Evolutionary conservation across 23 tunicate species (phyloP), one percentile per base, ranked within the genome.

Genomic region (Ascidia mentula): DNA sequence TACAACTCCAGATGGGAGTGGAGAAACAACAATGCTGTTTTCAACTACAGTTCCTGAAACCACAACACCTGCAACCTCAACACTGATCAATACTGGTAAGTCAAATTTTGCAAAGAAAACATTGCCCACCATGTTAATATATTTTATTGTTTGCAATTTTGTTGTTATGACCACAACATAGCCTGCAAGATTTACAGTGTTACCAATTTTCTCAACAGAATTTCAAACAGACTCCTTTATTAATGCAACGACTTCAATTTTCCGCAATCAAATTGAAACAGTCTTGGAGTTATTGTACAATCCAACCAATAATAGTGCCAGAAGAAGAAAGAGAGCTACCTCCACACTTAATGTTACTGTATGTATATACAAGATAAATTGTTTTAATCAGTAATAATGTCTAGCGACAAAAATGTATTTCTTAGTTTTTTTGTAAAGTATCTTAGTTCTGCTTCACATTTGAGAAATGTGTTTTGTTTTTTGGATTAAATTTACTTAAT

Each of bases 291-390:
- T 9, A 1, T 53, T 53, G 65, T 53, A 53, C 24, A 53, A 53
- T 9, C 4, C 24, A 53, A 53, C 65, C 7, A 53, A 26, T 9
- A 26, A 26, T 1, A 6, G 28, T 5, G 65, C 65, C 22, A 53
- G 65, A 53, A 53, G 65, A 53, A 53, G 65, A 53, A 53, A 9
- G 13, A 53, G 65, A 53, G 65, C 65, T 20, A 53, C 65, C 22
- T 53, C 65, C 22, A 3, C 65, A 5, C 7, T 53, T 5, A 53
- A 53, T 9, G 13, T 53, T 28, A 53, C 65, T 5, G 65, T 53
- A 53, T 20, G 65, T n/a, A n/a, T n/a, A n/a, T n/a, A n/a, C n/a
- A n/a, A n/a, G n/a, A n/a, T n/a, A n/a, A n/a, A n/a, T n/a, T n/a
- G n/a, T n/a, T n/a, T n/a, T n/a, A n/a, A n/a, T n/a, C n/a, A n/a